A percentile compares a stretch with the other conserved stretches of the same genome.
These are phyloP conservation scores for Atlantisia rogersi DNA, from an alignment of 2,113 vertebrate genomes.

Conservation along the genomic window DNA sequence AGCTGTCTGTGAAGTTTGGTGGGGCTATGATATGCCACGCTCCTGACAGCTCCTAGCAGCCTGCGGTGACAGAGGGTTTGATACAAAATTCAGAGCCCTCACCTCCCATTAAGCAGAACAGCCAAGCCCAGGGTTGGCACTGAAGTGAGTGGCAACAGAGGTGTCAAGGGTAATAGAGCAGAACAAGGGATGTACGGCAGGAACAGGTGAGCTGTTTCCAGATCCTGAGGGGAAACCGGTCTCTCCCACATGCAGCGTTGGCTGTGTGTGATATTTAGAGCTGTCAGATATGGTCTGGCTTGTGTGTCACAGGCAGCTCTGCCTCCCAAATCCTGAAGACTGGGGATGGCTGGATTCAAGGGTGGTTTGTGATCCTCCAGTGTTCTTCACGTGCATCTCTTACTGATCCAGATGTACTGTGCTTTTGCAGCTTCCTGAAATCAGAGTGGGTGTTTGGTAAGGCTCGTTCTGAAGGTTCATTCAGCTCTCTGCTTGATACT, in stretches of 20 bases:
- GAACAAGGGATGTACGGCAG: background rate
- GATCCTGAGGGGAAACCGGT: background rate
- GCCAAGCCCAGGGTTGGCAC: background rate
- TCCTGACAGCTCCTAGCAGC: conserved; percentile 57
- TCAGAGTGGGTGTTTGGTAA: background rate
- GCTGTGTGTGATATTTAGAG: background rate
- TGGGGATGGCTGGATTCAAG: background rate
- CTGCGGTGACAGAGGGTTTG: conserved; percentile 48
- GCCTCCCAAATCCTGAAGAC: background rate
- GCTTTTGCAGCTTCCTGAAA: background rate
- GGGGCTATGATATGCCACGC: conserved; percentile 5
- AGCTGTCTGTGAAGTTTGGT: conserved; percentile 42
- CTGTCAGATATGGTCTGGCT: background rate
- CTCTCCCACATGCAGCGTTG: background rate
- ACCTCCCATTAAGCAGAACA: conserved; percentile 52
- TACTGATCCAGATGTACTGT: background rate
- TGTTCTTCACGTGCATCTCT: background rate
- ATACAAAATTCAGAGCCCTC: conserved; percentile 57
- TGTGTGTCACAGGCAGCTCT: background rate
- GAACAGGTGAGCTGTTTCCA: conserved; percentile 20
- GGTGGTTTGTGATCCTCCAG: background rate
- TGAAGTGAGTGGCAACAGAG: background rate
- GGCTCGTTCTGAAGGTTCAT: background rate
- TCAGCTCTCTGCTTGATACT: background rate
- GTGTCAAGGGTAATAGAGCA: conserved; percentile 48